Base-by-base conservation (phyloP, 1,140 invertebrate species). In the Trissolcus basalis region DNA sequence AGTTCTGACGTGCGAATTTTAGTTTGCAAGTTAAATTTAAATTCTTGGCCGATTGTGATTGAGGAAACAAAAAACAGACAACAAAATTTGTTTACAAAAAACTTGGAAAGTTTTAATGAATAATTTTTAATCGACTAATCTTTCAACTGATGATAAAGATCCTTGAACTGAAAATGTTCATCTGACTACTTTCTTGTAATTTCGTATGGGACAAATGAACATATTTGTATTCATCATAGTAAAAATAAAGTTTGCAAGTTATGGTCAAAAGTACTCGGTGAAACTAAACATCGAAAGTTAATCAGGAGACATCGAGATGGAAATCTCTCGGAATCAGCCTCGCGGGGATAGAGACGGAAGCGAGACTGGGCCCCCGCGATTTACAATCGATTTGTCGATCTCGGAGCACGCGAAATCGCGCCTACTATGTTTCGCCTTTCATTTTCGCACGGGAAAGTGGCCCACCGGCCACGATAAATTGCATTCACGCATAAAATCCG, bases 391-490 rank as follows among this genome's bases (percentile, higher is more conserved):
- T 65, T 71, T 35, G 51, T 33, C 44, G 36, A 53, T 43, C 13
- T 4, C 2, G 19, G 33, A 48, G 44, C 16, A 48, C 39, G 60
- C n/a, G 61, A 73, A 47, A 54, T 43, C 68, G 16, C 69, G 74
- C 70, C 59, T 78, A 82, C 78, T 19, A 83, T 82, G 81, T 85
- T 81, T 80, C 77, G 79, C 61, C 84, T 85, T 85, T 86, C 81
- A 77, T 81, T 71, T 70, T 39, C 70, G 16, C 71, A 11, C 36
- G 81, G 43, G 82, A 86, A 85, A 85, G 82, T 84, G 75, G 79
- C 73, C 72, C 73, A 64, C 47, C 71, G 70, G 73, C 58, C 58
- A 50, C 64, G 49, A 78, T 80, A 77, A 79, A 79, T 82, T 78
- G 72, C 76, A 68, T 74, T 76, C 60, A 56, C 74, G 71, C 61